A percentile compares a stretch with the other conserved stretches of the same genome.
Conservation (phyloP, 2,888 invertebrate species). For the Erynnis tages region DNA sequence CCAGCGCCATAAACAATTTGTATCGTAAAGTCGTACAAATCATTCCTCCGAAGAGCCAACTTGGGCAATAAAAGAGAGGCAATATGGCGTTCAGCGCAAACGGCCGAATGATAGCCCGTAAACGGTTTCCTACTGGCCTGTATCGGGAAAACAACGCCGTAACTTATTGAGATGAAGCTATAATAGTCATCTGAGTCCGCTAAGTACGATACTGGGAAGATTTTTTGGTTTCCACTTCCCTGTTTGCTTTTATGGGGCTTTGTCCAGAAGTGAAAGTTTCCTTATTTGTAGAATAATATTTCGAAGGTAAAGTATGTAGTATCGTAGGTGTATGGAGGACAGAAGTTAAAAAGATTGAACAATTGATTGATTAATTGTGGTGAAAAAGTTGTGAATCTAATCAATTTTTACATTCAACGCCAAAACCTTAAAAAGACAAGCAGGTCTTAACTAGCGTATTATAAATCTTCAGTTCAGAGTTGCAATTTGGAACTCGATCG, state of each 20-base stretch:
- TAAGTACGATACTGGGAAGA: not conserved
- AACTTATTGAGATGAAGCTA: slow-evolving; percentile 22
- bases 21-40: slow-evolving; percentile 51
- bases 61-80: slow-evolving; percentile 59
- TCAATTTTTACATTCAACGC: no score
- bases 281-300: no score
- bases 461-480: no score
- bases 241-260: not conserved
- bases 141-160: slow-evolving; percentile 22
- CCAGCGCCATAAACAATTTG: slow-evolving; percentile 39
- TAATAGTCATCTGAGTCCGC: slow-evolving; percentile 8
- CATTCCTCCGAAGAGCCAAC: slow-evolving; percentile 45
- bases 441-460: no score
- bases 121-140: slow-evolving; percentile 31
- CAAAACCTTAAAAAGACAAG: no score
- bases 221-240: not conserved
- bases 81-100: slow-evolving; percentile 53
- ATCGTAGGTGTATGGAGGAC: no score
- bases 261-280: not conserved
- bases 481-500: not conserved
- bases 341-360: no score
- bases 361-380: no score
- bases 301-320: no score
- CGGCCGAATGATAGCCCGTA: slow-evolving; percentile 53
- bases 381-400: no score